phyloP scores from a whole-genome alignment of 92 coral and sea anemone genomes.

The Anthopleura xanthogrammica region DNA sequence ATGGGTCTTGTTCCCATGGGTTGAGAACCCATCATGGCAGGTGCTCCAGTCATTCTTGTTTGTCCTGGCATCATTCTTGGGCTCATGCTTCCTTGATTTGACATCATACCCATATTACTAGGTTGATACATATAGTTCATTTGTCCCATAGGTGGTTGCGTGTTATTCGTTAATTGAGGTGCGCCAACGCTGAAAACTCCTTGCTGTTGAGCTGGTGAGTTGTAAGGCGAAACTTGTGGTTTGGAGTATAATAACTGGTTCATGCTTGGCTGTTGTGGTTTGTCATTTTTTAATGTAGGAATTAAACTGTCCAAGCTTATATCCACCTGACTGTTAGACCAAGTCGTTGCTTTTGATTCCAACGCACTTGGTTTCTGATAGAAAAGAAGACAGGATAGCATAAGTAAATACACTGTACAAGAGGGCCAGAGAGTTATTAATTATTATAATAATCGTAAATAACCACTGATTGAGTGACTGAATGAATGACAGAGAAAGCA shows the following conservation, averaged over 20 bases:
- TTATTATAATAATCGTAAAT: no score
- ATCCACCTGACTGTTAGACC: conserved; percentile 97
- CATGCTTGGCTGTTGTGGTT: conserved; percentile 97
- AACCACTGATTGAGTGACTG: no score
- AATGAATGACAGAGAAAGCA: no score
- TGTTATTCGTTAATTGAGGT: conserved; percentile 53
- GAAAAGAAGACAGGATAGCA: not conserved
- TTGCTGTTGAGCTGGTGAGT: conserved; percentile 23
- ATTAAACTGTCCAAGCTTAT: conserved; percentile 90
- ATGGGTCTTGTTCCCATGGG: conserved; percentile 54
- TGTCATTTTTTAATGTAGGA: conserved; percentile 74
- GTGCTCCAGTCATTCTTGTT: conserved; percentile 36
- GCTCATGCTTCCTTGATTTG: conserved; percentile 39
- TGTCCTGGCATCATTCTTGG: conserved; percentile 46
- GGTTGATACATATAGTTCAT: conserved; percentile 58
- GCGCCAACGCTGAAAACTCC: conserved; percentile 32
- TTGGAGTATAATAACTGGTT: conserved; percentile 64
- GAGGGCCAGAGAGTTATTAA: no score
- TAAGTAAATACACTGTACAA: not conserved
- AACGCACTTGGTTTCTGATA: conserved; percentile 23
- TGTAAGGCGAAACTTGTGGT: conserved; percentile 32
- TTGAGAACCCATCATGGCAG: conserved; percentile 43
- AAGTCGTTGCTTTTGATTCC: conserved; percentile 77
- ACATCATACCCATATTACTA: conserved; percentile 61
- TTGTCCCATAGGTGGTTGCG: conserved; percentile 52